phyloP scores from a whole-genome alignment of 2,113 vertebrate species.

The Urocynchramus pylzowi region DNA sequence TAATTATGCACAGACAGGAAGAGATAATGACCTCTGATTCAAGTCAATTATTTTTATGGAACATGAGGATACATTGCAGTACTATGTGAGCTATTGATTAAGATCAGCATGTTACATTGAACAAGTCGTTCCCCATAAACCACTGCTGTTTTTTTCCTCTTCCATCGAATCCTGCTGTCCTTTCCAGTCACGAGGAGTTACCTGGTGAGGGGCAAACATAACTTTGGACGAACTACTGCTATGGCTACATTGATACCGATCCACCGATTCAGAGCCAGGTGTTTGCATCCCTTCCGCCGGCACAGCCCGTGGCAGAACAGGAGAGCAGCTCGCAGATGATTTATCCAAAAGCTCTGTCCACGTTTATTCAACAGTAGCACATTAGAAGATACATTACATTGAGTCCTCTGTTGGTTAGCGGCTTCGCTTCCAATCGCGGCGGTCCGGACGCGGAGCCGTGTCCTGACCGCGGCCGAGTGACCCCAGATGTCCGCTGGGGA shows the following conservation, averaged over 20 bases:
- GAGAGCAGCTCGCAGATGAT: neutral
- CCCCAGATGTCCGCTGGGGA: accelerated
- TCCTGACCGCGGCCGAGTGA: neutral
- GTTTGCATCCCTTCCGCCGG: neutral
- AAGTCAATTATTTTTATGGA: conserved; percentile 28
- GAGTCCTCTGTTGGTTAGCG: neutral
- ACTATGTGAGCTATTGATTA: neutral
- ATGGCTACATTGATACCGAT: neutral
- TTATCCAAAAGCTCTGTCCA: neutral
- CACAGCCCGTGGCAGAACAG: neutral
- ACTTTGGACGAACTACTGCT: conserved; percentile 17
- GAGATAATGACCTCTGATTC: conserved; percentile 53
- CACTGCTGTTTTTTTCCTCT: neutral
- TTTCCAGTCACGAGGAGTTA: neutral
- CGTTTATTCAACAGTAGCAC: neutral
- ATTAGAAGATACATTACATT: neutral
- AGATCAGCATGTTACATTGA: neutral
- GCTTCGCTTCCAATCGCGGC: accelerated
- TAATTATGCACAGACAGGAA: conserved; percentile 30
- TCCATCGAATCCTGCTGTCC: neutral
- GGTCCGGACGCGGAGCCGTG: neutral
- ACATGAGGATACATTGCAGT: neutral
- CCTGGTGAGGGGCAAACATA: neutral
- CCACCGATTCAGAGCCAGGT: neutral
- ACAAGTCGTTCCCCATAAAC: neutral